Percentiles rank a stretch among this genome's conserved stretches.
phyloP scores from a whole-genome alignment of 2,113 vertebrate genomes.

The Toxostoma redivivum region DNA sequence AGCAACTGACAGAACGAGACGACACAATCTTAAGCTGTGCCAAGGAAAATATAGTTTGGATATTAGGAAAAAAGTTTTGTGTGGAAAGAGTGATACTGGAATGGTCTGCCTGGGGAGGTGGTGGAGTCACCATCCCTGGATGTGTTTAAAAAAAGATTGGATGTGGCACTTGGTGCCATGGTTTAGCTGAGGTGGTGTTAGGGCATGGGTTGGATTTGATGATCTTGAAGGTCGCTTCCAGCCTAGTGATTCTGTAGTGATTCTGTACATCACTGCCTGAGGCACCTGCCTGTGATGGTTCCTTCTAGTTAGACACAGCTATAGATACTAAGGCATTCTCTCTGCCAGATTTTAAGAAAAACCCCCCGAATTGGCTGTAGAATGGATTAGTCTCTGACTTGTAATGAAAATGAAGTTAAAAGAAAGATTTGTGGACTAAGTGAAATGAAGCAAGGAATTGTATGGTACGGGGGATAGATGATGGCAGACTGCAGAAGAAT shows the following conservation, averaged over 20 bases:
- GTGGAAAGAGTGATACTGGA: background rate
- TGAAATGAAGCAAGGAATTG: background rate
- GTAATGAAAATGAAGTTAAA: background rate
- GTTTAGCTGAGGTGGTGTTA: background rate
- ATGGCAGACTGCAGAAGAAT: background rate
- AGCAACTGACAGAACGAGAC: background rate
- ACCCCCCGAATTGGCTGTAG: background rate
- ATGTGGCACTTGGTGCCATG: background rate
- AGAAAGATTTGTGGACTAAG: background rate
- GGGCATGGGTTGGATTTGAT: too few relatives aligned
- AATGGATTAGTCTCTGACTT: background rate
- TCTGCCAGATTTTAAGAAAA: background rate
- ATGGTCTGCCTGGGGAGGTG: rapidly evolving
- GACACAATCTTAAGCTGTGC: background rate
- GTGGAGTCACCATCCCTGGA: background rate
- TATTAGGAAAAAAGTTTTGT: background rate
- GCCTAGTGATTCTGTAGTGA: background rate
- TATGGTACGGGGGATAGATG: background rate
- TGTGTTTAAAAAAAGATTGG: background rate
- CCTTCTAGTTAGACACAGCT: background rate
- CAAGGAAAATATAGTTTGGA: background rate
- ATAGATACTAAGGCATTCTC: background rate
- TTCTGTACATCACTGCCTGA: background rate
- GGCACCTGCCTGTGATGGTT: background rate
- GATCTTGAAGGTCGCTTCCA: background rate